Percentiles rank a stretch among this genome's conserved stretches.
Evolutionary conservation across 2,797 vertebrate genomes (phyloP).

Genomic region (Hyperoplus lanceolatus): DNA sequence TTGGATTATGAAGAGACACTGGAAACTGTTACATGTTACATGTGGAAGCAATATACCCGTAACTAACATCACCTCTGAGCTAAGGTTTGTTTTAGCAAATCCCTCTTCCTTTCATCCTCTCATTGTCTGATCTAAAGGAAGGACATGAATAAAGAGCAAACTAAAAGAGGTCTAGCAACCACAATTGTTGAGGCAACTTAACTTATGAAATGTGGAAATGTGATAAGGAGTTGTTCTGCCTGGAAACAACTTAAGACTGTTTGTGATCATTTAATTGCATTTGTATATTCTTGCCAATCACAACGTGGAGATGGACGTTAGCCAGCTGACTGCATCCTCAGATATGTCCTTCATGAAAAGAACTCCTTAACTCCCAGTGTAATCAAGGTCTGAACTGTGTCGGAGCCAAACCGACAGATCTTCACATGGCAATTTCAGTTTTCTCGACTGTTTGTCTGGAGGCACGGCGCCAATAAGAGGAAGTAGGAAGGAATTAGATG

Average conservation of each 20-base stretch:
- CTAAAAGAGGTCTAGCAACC: slow-evolving; percentile 12
- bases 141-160: slow-evolving; percentile 3
- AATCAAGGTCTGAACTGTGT: slow-evolving; percentile 61
- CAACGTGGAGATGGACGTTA: slow-evolving; percentile 56
- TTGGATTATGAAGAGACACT: slow-evolving; percentile 8
- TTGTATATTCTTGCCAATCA: slow-evolving; percentile 53
- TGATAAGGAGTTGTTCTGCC: slow-evolving; percentile 23
- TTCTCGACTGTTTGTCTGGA: slow-evolving; percentile 63
- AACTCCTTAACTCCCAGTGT: slow-evolving; percentile 48
- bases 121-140: slow-evolving; percentile 11
- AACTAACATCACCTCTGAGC: slow-evolving; percentile 26
- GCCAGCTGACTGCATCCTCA: slow-evolving; percentile 52
- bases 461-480: slow-evolving; percentile 66
- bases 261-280: slow-evolving; percentile 46
- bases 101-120: slow-evolving; percentile 21
- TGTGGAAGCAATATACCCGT: slow-evolving; percentile 20
- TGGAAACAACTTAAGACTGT: slow-evolving; percentile 34
- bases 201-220: slow-evolving; percentile 14
- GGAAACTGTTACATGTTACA: slow-evolving; percentile 4
- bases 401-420: slow-evolving; percentile 72
- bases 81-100: slow-evolving; percentile 26
- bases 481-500: slow-evolving; percentile 74
- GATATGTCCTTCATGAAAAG: slow-evolving; percentile 38
- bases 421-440: slow-evolving; percentile 65
- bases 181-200: slow-evolving; percentile 41